Percentiles rank a stretch among this genome's conserved stretches.
Conservation (phyloP, 2,113 vertebrate genomes). For the Euleptes europaea region DNA sequence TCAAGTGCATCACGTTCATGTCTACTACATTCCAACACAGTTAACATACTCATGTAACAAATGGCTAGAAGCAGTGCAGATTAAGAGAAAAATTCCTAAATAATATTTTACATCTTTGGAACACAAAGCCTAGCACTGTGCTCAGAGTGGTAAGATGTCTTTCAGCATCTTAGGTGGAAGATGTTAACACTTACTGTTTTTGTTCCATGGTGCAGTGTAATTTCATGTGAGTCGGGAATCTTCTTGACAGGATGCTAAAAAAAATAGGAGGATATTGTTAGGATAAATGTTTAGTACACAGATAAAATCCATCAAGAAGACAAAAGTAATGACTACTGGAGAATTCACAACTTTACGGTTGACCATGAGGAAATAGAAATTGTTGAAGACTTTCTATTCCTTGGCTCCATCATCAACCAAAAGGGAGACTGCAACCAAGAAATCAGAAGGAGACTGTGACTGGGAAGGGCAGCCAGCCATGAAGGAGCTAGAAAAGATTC, state of each 20-base stretch:
- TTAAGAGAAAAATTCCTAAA: constrained; percentile 11
- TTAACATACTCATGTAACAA: constrained; percentile 8
- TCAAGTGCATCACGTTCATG: constrained; percentile 15
- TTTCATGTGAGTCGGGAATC: constrained; percentile 96
- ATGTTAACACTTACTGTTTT: constrained; percentile 84
- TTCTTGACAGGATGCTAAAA: constrained; percentile 88
- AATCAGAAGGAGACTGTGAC: too few relatives aligned
- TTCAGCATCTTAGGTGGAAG: background rate
- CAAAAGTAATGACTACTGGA: too few relatives aligned
- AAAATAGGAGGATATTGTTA: background rate
- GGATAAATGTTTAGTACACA: background rate
- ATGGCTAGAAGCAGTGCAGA: constrained; percentile 20
- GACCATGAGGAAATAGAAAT: too few relatives aligned
- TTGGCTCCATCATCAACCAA: too few relatives aligned
- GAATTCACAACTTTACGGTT: too few relatives aligned
- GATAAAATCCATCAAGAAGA: background rate
- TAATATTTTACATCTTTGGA: background rate
- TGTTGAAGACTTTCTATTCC: too few relatives aligned
- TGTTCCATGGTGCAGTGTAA: constrained; percentile 90
- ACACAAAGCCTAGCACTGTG: background rate
- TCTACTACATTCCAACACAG: constrained; percentile 13
- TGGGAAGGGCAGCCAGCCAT: too few relatives aligned
- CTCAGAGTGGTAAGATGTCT: background rate
- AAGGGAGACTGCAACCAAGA: too few relatives aligned
- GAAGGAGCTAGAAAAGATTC: too few relatives aligned